A percentile compares a stretch with the other conserved stretches of the same genome.
Conservation (phyloP, 2,888 invertebrate genomes). For the Tenthredo distinguenda region DNA sequence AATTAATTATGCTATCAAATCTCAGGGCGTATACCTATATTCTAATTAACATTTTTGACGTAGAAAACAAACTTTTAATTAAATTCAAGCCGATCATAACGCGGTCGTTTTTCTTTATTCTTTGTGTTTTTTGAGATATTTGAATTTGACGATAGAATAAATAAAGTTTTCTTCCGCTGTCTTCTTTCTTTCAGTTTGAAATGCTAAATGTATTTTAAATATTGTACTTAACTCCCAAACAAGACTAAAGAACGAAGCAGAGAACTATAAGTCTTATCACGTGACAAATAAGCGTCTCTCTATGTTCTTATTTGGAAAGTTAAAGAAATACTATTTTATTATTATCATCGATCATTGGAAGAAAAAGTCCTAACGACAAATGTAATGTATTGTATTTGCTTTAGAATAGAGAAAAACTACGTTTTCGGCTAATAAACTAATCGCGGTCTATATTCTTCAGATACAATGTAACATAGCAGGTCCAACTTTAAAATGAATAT, state of each 20-base stretch:
- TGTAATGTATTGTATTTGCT: not conserved
- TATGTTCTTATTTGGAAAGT: not conserved
- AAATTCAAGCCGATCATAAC: not conserved
- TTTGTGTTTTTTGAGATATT: too few relatives aligned
- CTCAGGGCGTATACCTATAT: not conserved
- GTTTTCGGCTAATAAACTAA: not conserved
- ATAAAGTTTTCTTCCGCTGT: not conserved
- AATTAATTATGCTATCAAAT: slow-evolving; percentile 20
- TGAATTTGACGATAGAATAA: not conserved
- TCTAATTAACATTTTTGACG: not conserved
- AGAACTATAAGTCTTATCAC: slow-evolving; percentile 42
- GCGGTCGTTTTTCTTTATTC: not conserved
- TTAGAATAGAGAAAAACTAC: not conserved
- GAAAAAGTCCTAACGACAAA: not conserved
- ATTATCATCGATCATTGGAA: not conserved
- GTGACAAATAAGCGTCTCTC: slow-evolving; percentile 28
- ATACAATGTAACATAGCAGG: not conserved
- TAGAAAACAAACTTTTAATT: not conserved
- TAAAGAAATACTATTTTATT: not conserved
- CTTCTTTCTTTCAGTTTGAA: not conserved
- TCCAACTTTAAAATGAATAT: not conserved
- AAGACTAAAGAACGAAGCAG: not conserved
- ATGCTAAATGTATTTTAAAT: slow-evolving; percentile 25
- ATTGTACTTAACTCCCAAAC: slow-evolving; percentile 17
- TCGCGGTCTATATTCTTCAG: not conserved